These are phyloP conservation scores for Pseudococcus jackbeardsleyi DNA, from an alignment of 2,888 invertebrate species.

Conservation along the genomic window DNA sequence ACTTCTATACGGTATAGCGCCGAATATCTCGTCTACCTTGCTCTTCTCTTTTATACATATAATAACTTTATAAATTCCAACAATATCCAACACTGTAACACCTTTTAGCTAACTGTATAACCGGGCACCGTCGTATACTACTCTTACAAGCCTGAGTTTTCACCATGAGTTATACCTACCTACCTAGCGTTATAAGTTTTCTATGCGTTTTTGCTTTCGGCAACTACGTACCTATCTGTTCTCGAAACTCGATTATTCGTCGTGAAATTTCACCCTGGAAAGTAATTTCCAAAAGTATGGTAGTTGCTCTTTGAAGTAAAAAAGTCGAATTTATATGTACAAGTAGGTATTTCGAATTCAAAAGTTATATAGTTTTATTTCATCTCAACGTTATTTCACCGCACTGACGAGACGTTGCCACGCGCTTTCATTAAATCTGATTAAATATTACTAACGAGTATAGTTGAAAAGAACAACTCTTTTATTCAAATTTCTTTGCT, in stretches of 20 bases:
- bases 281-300: not conserved
- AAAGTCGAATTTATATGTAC: not conserved
- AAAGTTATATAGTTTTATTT: conserved; percentile 3
- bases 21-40: conserved; percentile 1
- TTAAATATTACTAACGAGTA: not conserved
- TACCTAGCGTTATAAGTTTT: not conserved
- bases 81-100: conserved; percentile 10
- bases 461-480: not conserved
- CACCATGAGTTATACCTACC: not conserved
- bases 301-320: not conserved
- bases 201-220: not conserved
- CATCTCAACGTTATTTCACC: not conserved
- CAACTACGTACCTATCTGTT: conserved; percentile 4
- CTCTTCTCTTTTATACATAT: conserved; percentile 27
- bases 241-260: not conserved
- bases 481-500: not conserved
- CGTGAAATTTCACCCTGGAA: not conserved
- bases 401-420: not conserved
- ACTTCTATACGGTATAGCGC: not conserved
- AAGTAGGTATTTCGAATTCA: not conserved
- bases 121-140: not conserved
- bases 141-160: not conserved
- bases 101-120: not conserved
- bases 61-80: conserved; percentile 28
- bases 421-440: not conserved